Conservation (phyloP, 1,140 invertebrate genomes). For the Nixonia krombeini region DNA sequence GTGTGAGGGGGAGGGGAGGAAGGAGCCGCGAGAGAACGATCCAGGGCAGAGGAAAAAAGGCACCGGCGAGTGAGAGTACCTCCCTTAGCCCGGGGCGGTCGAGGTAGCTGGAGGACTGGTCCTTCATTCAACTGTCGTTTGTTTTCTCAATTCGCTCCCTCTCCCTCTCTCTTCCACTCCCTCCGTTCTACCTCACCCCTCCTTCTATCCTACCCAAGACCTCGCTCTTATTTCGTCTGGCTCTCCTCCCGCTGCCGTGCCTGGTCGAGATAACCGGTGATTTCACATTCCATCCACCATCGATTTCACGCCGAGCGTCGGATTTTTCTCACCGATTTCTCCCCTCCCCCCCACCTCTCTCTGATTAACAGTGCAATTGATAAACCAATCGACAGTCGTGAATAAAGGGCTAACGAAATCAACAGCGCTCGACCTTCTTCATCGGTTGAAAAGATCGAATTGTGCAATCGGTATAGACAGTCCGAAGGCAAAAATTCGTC, state of each 20-base stretch:
- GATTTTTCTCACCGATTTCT: no score
- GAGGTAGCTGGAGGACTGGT: conserved; percentile 34
- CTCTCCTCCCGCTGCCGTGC: conserved; percentile 8
- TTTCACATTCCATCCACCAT: conserved; percentile 28
- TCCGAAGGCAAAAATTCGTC: no score
- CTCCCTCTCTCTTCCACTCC: no score
- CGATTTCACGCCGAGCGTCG: no score
- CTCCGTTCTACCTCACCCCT: no score
- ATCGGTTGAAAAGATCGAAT: no score
- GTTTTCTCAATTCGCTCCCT: conserved; percentile 45
- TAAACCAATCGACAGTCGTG: no score
- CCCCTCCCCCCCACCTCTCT: not conserved
- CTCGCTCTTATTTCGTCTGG: conserved; percentile 7
- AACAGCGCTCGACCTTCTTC: no score
- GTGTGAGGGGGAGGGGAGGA: conserved; percentile 1
- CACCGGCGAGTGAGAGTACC: conserved; percentile 34
- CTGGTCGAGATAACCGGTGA: conserved; percentile 30
- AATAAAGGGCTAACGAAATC: no score
- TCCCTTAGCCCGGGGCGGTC: conserved; percentile 35
- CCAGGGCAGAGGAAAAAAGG: conserved; percentile 42
- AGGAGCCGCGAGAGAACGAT: conserved; percentile 10
- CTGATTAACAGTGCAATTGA: no score
- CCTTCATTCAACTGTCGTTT: conserved; percentile 54
- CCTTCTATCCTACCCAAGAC: conserved; percentile 3
- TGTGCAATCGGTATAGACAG: no score